These are phyloP conservation scores for Loripinus fragilis DNA, from an alignment of 2,888 invertebrate species.

Conservation along the genomic window DNA sequence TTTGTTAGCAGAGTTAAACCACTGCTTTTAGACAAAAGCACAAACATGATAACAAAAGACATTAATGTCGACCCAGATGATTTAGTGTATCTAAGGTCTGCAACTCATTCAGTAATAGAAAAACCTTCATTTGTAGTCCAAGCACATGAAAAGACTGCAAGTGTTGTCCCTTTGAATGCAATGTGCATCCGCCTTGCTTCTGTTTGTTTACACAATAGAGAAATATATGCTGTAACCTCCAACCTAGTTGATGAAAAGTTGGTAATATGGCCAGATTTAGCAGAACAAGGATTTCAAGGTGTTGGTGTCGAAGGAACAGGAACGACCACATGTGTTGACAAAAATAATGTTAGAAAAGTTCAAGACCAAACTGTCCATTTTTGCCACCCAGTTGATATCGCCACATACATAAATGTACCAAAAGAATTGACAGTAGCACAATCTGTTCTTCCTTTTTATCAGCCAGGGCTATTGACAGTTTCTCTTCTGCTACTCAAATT, in stretches of 20 bases:
- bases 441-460: not conserved
- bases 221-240: not conserved
- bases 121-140: not conserved
- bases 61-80: not conserved
- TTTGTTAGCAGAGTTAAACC: not conserved
- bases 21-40: not conserved
- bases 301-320: not conserved
- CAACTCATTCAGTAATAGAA: not conserved
- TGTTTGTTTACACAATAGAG: not conserved
- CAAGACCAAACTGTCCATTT: not conserved
- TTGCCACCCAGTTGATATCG: not conserved
- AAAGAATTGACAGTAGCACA: not conserved
- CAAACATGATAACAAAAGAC: not conserved
- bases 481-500: not conserved
- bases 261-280: not conserved
- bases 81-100: not conserved
- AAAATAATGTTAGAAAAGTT: not conserved
- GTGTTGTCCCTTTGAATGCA: not conserved
- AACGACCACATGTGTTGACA: not conserved
- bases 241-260: not conserved
- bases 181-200: not conserved
- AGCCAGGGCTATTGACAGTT: not conserved
- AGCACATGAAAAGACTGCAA: not conserved
- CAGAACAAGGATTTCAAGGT: not conserved
- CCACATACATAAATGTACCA: not conserved